Evolutionary conservation across 2,113 vertebrate genomes (phyloP).

Genomic region (Phainopepla nitens): DNA sequence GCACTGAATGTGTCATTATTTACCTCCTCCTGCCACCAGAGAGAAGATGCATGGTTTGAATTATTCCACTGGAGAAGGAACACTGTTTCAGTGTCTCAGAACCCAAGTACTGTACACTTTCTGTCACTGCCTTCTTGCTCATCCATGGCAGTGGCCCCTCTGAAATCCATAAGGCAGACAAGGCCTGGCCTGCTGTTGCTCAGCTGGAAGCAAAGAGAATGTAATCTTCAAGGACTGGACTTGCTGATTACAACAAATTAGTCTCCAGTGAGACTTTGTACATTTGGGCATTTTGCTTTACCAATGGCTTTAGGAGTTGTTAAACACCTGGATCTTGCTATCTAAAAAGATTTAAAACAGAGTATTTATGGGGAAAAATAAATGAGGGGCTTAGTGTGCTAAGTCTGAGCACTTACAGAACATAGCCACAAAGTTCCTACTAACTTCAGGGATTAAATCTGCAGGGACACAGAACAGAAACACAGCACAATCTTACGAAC

Average conservation of each 20-base stretch:
- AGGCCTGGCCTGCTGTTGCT: neutral
- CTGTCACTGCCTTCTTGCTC: neutral
- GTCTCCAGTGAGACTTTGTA: neutral
- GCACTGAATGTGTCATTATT: neutral
- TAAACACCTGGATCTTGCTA: neutral
- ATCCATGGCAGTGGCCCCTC: neutral
- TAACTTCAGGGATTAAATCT: neutral
- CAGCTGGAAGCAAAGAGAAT: neutral
- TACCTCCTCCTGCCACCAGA: neutral
- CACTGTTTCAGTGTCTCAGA: neutral
- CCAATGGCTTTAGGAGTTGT: neutral
- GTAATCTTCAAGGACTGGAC: neutral
- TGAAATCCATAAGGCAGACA: neutral
- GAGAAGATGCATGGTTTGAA: neutral
- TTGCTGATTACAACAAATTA: neutral
- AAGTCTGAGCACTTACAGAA: neutral
- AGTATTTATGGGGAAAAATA: conserved; percentile 1
- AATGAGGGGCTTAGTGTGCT: neutral
- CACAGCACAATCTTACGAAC: neutral
- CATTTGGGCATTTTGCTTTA: neutral
- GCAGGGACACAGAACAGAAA: neutral
- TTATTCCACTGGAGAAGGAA: neutral
- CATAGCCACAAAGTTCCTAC: neutral
- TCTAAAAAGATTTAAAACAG: neutral
- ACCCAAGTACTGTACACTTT: neutral